Base-by-base conservation (phyloP, 2,113 vertebrate genomes). In the Tachycineta bicolor region DNA sequence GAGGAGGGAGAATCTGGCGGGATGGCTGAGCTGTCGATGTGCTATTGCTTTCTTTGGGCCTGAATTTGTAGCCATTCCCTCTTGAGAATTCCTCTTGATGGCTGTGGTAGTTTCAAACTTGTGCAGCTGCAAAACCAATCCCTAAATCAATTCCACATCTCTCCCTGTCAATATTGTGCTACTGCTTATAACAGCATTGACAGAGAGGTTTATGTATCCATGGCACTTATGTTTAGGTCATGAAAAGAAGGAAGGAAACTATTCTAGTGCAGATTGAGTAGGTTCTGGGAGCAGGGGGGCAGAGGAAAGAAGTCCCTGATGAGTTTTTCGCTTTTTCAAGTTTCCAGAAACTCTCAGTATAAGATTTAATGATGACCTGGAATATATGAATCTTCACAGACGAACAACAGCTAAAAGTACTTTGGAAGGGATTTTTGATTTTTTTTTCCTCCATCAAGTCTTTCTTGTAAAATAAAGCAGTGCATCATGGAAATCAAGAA, bases 1-100 rank as follows among this genome's bases (percentile, higher is more conserved):
- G 63, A 88, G 39, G 58, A 87, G 83, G 85, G 89, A 89, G 81
- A 86, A 53, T 47, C 56, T 94, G 90, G 24, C 83, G 52, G 90
- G 78, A 25, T 2, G 29, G 25, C 47, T 18, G 31, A 94, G 79
- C 76, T 88, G 55, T 74, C 9, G 0, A 34, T 58, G 81, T 81
- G 64, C 90, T 70, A 47, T 78, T 96, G 94, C 78, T 96, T 96
- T 95, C 78, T 94, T 96, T 96, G 96, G 83, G 67, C n/a, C 59
- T 68, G 83, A 85, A 86, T 92, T 76, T 71, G 52, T 80, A 86
- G 60, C 64, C 87, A 80, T 88, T 89, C 75, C 94, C 92, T 94
- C 73, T 69, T 37, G 83, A 96, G 91, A 85, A 74, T 90, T 93
- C 65, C 62, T 68, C 34, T 50, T 69, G 43, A 52, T 89, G 67